Evolutionary conservation across 2,113 vertebrate genomes (phyloP).

Genomic region (Myrmecobius fasciatus): DNA sequence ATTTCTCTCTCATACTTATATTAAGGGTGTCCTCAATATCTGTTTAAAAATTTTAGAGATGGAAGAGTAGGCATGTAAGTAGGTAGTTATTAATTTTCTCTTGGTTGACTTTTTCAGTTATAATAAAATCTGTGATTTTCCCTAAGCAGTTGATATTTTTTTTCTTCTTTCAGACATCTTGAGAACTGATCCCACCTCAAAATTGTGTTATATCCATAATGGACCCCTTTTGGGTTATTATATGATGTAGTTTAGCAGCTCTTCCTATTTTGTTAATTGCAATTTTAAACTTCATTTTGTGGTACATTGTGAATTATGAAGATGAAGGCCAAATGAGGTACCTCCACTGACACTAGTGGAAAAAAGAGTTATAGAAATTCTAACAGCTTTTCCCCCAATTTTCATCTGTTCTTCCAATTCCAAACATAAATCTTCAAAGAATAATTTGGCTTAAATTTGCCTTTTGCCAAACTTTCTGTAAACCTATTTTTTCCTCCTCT

Average conservation of each 20-base stretch:
- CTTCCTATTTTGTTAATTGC: not conserved
- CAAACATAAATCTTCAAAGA: not conserved
- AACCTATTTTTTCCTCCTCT: not conserved
- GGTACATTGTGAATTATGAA: not conserved
- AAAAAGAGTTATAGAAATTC: not conserved
- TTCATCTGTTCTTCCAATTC: not conserved
- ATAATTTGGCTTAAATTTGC: not conserved
- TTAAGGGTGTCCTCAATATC: not conserved
- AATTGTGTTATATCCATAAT: not conserved
- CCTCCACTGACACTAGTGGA: not conserved
- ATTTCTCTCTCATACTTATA: not conserved
- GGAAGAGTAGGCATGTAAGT: not conserved
- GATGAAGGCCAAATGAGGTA: not conserved
- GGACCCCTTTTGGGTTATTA: not conserved
- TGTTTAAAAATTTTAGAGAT: not conserved
- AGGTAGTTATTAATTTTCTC: not conserved
- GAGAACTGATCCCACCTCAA: not conserved
- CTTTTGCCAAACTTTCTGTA: not conserved
- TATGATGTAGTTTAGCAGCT: not conserved
- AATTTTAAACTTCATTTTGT: not conserved
- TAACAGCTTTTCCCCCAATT: not conserved
- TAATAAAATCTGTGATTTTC: not conserved
- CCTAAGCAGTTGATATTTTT: not conserved
- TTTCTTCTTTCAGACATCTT: not conserved
- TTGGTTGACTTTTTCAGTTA: not conserved